Evolutionary conservation across 2,797 vertebrate species (phyloP), one percentile per base, ranked within the genome.

Genomic region (Arrhamphus sclerolepis): DNA sequence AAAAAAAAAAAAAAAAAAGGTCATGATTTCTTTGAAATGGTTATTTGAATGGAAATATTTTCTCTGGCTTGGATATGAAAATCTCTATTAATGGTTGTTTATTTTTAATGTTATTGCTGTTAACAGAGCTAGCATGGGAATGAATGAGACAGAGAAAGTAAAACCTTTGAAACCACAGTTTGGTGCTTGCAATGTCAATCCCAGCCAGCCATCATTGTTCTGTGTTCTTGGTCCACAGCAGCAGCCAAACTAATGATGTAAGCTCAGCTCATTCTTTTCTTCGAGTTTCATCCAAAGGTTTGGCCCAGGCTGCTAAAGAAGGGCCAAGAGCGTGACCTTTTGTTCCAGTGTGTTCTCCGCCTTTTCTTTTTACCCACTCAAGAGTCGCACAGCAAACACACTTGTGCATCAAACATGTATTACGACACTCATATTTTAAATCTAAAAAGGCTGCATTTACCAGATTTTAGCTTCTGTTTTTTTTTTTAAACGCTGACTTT

Each of bases 241-340:
- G 8, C 29, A 43, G 56, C 42, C 39, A 24, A 63, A 42, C 72
- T 9, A 56, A 66, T 75, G 66, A 74, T 59, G 73, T 80, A 69
- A 71, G 52, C 10, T 20, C 22, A 10, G 20, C 60, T 61, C 26
- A 38, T 64, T 68, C 59, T 75, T 70, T 61, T 62, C 34, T 65
- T 43, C 10, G 1, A 53, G 60, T 60, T 65, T 54, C 41, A 2
- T 50, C 46, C 3, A 21, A 55, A 70, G 64, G 49, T 57, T 38
- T 56, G 60, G 62, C 65, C 21, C 11, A 4, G 43, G 7, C 42
- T 9, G 1, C 59, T 50, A 51, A 59, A 76, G 54, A 38, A 56
- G 26, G 5, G 72, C 77, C 67, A 73, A 66, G 79, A 65, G 62
- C 48, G 3, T 20, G 80, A 72, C 81, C 82, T 80, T 86, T 80